These are phyloP conservation scores for Dolichallabes microphthalmus DNA, from an alignment of 2,113 vertebrate genomes.

Conservation along the genomic window DNA sequence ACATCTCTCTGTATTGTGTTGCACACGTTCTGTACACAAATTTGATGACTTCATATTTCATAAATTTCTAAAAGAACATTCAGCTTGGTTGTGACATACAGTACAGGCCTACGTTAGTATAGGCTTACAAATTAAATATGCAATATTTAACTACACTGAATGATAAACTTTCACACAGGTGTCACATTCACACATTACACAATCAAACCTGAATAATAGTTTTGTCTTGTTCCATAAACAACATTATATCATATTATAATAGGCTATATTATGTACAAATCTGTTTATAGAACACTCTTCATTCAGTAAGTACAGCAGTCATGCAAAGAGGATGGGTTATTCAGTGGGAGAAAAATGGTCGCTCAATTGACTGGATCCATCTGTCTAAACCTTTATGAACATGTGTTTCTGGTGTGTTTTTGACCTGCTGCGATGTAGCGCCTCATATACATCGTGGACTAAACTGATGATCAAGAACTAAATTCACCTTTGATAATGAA, in stretches of 20 bases:
- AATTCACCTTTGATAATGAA: neutral
- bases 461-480: neutral
- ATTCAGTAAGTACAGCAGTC: conserved; percentile 71
- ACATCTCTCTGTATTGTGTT: conserved; percentile 71
- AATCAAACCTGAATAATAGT: conserved; percentile 56
- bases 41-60: conserved; percentile 50
- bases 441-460: neutral
- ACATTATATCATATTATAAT: conserved; percentile 56
- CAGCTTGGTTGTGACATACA: conserved; percentile 47
- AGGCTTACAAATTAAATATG: conserved; percentile 59
- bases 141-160: conserved; percentile 48
- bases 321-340: conserved; percentile 63
- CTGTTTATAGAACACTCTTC: conserved; percentile 71
- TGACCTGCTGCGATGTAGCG: neutral
- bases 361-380: neutral
- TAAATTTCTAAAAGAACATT: conserved; percentile 42
- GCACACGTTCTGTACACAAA: conserved; percentile 69
- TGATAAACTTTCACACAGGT: conserved; percentile 30
- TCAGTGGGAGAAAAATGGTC: conserved; percentile 3
- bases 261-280: conserved; percentile 72
- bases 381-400: neutral
- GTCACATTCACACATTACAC: conserved; percentile 43
- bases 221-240: conserved; percentile 54
- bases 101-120: conserved; percentile 40
- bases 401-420: neutral